Evolutionary conservation across 2,797 vertebrate species (phyloP).

Genomic region (Amblyraja radiata): DNA sequence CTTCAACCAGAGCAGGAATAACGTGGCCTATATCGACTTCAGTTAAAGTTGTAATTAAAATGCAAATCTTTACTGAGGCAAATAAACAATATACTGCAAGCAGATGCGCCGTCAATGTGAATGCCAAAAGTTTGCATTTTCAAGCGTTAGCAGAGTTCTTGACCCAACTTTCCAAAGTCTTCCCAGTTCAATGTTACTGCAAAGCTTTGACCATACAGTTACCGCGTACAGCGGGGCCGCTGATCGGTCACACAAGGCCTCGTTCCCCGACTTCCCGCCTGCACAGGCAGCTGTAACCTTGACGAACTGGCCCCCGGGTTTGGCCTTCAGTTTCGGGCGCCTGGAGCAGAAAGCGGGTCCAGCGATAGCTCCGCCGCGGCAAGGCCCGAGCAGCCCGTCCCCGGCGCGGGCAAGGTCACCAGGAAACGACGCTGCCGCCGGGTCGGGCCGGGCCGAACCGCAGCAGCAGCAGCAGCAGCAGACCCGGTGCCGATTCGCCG

Average conservation of each 20-base stretch:
- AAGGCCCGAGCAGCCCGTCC: not conserved
- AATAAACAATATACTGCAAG: too few relatives aligned
- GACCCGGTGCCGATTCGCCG: not conserved
- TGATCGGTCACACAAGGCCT: too few relatives aligned
- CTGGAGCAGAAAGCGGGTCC: too few relatives aligned
- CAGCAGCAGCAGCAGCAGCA: not conserved
- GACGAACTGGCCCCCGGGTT: not conserved
- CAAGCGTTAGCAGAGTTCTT: not conserved
- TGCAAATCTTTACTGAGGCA: too few relatives aligned
- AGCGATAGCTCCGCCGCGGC: too few relatives aligned
- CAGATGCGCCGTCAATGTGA: not conserved
- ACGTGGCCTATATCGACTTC: too few relatives aligned
- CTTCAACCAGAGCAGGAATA: too few relatives aligned
- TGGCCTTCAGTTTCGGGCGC: too few relatives aligned
- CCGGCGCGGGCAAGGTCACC: not conserved
- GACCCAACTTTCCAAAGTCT: not conserved
- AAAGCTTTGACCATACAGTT: not conserved
- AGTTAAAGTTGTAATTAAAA: too few relatives aligned
- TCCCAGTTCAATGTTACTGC: not conserved
- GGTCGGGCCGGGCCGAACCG: not conserved
- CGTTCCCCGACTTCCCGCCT: not conserved
- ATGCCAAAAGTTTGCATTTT: not conserved
- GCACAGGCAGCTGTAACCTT: not conserved
- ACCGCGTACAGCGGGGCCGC: not conserved
- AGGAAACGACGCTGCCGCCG: not conserved